phyloP scores from a whole-genome alignment of 1,140 invertebrate species.

The Drosophila rufa region DNA sequence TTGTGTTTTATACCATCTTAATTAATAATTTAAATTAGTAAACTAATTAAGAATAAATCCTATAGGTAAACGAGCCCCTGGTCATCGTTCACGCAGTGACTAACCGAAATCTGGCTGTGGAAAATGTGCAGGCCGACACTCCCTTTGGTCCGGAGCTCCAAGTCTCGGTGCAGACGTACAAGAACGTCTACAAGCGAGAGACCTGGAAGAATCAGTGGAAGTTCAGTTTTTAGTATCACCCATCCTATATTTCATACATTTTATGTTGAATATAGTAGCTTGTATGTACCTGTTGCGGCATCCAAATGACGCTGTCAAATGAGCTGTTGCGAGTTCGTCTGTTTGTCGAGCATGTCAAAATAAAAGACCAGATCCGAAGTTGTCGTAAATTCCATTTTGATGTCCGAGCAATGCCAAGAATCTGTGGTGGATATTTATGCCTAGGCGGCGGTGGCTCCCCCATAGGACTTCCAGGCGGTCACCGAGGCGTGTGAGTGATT shows the following conservation, averaged over 20 bases:
- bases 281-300: slow-evolving; percentile 49
- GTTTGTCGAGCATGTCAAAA: slow-evolving; percentile 75
- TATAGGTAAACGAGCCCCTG: slow-evolving; percentile 47
- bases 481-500: slow-evolving; percentile 81
- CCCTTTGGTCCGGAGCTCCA: slow-evolving; percentile 62
- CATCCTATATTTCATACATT: slow-evolving; percentile 7
- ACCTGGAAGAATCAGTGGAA: slow-evolving; percentile 54
- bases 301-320: slow-evolving; percentile 67
- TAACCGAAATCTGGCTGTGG: slow-evolving; percentile 60
- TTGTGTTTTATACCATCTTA: neutral
- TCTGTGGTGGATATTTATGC: slow-evolving; percentile 74
- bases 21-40: no score
- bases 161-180: slow-evolving; percentile 64
- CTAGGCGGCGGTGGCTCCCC: slow-evolving; percentile 2
- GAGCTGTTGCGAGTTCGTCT: slow-evolving; percentile 64
- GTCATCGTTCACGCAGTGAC: slow-evolving; percentile 59
- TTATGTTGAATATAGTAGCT: slow-evolving; percentile 3
- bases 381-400: slow-evolving; percentile 78
- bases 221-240: slow-evolving; percentile 27
- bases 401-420: slow-evolving; percentile 66
- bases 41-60: neutral
- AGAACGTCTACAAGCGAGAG: slow-evolving; percentile 51
- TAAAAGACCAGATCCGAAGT: slow-evolving; percentile 35
- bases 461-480: slow-evolving; percentile 24
- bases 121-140: slow-evolving; percentile 53